Base-by-base conservation (phyloP, 2,888 invertebrate species). In the Agrilus biguttatus region DNA sequence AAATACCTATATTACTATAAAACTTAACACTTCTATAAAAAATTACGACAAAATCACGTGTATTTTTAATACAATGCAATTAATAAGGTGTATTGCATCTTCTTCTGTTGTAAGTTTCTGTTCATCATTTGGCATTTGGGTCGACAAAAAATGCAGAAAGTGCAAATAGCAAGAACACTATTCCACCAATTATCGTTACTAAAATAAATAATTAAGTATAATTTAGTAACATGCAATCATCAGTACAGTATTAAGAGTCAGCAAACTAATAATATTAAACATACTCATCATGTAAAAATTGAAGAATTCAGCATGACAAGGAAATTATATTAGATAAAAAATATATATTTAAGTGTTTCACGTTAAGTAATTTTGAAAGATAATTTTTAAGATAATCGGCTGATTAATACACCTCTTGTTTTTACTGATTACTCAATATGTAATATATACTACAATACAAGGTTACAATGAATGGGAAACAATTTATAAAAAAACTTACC, bases 171-270 rank as follows among this genome's bases (percentile, higher is more conserved):
- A 97, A 71, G 71, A 97, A 97, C 53, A 96, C 95, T 43, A 95
- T 68, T 58, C 96, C 97, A 53, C 97, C 97, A 57, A 93, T 83
- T 57, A 97, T 78, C 44, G 97, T 97, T 48, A 97, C 97, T 91
- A 77, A 50, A 79, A 78, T 60, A 55, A 59, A 61, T 60, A 56
- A 60, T 56, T 45, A 39, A n/a, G 43, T 32, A 37, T n/a, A 14
- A 3, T 28, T 41, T 33, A 34, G 8, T 36, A n/a, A n/a, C n/a
- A n/a, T n/a, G n/a, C 33, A 14, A 39, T 36, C 12, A 21, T n/a
- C 17, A 37, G 36, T 43, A n/a, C n/a, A 36, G 37, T 36, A 40
- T 40, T 34, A 41, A 37, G 37, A 21, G 14, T 34, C 33, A 23
- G 23, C 36, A 37, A 45, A 44, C 12, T 10, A 60, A 36, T 10